Base-by-base conservation (phyloP, 2,113 vertebrate genomes). In the Cinclus cinclus region DNA sequence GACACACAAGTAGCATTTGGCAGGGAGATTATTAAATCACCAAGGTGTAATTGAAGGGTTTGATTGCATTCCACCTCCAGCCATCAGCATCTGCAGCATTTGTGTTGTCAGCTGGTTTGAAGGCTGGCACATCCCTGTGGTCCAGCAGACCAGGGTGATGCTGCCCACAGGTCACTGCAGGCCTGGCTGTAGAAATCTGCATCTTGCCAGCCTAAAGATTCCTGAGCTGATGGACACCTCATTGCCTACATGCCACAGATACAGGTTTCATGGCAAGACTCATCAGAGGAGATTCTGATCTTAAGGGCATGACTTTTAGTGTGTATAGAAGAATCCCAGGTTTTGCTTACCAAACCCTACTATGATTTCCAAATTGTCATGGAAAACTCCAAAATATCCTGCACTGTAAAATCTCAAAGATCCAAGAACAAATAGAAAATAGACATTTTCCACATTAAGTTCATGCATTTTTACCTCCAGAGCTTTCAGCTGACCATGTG, bases 1-100 rank as follows among this genome's bases (percentile, higher is more conserved):
- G 91, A 96, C 13, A 31, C 94, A 71, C 70, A 97, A 86, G 33
- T 71, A 13, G 47, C 81, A 60, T 96, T 84, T 96, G 92, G 74
- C 84, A 96, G 94, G 71, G 81, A 96, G 91, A n/a, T 96, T 91
- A 98, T 98, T 97, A 97, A 98, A 97, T 94, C 91, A 71, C 86
- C 18, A 64, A 96, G 77, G 89, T 95, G 46, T 97, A 97, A 96
- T 96, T 96, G 97, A 92, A 97, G 85, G 82, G 63, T 97, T 97
- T 96, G 97, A 94, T 96, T 96, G 88, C 92, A 82, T 90, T 96
- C 90, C 85, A 82, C 89, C 84, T 76, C 42, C 93, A 92, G 68
- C 82, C 83, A 92, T 94, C 95, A 78, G 90, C 92, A 94, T 84
- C 83, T 30, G 9, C 69, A 92, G 75, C 3, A 7, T 78, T 83